Evolutionary conservation across 1,140 invertebrate genomes (phyloP).

Genomic region (Atta colombica): DNA sequence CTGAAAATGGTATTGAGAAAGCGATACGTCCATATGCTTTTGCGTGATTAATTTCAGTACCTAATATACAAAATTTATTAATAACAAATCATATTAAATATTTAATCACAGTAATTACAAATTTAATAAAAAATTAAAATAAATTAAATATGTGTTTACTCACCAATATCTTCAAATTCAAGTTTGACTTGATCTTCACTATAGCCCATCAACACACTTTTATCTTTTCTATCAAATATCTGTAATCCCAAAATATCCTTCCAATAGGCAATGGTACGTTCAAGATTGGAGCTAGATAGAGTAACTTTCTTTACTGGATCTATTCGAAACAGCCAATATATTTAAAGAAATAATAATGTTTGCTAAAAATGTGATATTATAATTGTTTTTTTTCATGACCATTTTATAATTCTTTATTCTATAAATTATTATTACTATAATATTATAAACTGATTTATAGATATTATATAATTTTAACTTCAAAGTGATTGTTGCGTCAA

Average conservation of each 20-base stretch:
- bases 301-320: slow-evolving; percentile 95
- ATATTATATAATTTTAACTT: slow-evolving; percentile 28
- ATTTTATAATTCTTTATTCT: not conserved
- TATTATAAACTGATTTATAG: slow-evolving; percentile 19
- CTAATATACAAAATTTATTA: slow-evolving; percentile 77
- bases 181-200: slow-evolving; percentile 91
- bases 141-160: slow-evolving; percentile 62
- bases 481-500: not conserved
- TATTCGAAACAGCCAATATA: slow-evolving; percentile 78
- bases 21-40: slow-evolving; percentile 98
- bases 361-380: not conserved
- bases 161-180: slow-evolving; percentile 91
- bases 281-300: slow-evolving; percentile 92
- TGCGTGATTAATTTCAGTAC: slow-evolving; percentile 92
- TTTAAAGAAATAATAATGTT: slow-evolving; percentile 19
- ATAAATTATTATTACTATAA: slow-evolving; percentile 2
- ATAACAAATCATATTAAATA: slow-evolving; percentile 55
- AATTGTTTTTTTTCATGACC: slow-evolving; percentile 24
- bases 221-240: slow-evolving; percentile 88
- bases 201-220: slow-evolving; percentile 90
- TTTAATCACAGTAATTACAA: not conserved
- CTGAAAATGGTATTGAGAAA: slow-evolving; percentile 93
- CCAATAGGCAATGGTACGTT: slow-evolving; percentile 94
- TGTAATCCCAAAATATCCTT: slow-evolving; percentile 92
- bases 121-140: slow-evolving; percentile 1